phyloP scores from a whole-genome alignment of 2,888 invertebrate species.

The Xiphydria camelus region DNA sequence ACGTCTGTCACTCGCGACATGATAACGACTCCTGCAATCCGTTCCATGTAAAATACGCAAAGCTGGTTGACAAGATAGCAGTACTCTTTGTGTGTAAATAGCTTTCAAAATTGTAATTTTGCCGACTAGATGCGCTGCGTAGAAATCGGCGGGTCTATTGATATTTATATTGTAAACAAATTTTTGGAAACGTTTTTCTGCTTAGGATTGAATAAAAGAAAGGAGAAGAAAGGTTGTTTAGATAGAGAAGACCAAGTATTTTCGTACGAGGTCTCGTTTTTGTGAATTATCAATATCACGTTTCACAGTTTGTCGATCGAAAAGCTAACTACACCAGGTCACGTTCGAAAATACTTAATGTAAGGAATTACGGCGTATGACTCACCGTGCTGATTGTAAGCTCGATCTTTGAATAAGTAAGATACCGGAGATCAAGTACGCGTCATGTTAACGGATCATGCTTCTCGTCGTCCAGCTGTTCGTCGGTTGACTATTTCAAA shows the following conservation, averaged over 20 bases:
- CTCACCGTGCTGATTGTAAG: no score
- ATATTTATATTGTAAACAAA: constrained; percentile 21
- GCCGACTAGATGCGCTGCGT: constrained; percentile 20
- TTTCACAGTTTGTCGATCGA: no score
- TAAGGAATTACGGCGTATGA: constrained; percentile 4
- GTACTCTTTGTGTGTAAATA: neutral
- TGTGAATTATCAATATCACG: constrained; percentile 2
- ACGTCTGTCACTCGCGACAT: neutral
- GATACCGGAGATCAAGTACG: no score
- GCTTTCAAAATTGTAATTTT: neutral
- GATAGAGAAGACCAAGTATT: neutral
- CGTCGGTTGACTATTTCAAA: neutral
- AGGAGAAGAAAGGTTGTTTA: neutral
- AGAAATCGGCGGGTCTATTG: constrained; percentile 24
- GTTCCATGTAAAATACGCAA: neutral
- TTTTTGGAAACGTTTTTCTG: constrained; percentile 29
- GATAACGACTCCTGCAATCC: neutral
- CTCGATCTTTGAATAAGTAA: no score
- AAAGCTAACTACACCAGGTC: no score
- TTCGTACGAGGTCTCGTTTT: neutral
- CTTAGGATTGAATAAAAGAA: constrained; percentile 11
- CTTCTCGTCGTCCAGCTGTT: no score
- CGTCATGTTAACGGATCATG: no score
- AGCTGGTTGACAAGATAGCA: neutral
- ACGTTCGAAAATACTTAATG: no score